Conservation (phyloP, 2,113 vertebrate genomes). For the Burhinus oedicnemus region DNA sequence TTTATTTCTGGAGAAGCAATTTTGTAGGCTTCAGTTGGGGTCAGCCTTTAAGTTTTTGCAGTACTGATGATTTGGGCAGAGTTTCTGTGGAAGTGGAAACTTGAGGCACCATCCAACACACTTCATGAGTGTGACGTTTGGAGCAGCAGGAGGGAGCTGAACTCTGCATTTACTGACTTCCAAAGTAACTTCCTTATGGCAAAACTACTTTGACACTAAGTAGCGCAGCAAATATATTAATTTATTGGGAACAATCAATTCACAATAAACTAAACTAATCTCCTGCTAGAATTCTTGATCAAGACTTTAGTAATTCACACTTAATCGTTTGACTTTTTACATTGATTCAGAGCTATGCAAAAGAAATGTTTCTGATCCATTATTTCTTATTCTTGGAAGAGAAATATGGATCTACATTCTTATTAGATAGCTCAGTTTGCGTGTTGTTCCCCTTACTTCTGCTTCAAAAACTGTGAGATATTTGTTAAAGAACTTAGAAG, state of each 20-base stretch:
- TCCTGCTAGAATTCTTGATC: background rate
- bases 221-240: background rate
- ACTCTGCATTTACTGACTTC: background rate
- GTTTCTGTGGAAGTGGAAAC: conserved; percentile 37
- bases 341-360: background rate
- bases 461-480: background rate
- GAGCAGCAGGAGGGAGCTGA: background rate
- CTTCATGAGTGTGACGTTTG: background rate
- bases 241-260: background rate
- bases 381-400: background rate
- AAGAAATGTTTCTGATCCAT: background rate
- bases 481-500: background rate
- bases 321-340: background rate
- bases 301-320: background rate
- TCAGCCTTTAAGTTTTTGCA: background rate
- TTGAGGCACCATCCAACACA: background rate
- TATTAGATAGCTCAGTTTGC: background rate
- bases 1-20: conserved; percentile 13
- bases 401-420: background rate
- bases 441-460: background rate
- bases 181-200: background rate
- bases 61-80: background rate
- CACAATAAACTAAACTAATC: background rate
- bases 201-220: background rate
- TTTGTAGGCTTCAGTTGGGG: background rate